These are phyloP conservation scores for Sminthurinus aureus DNA, from an alignment of 2,888 invertebrate genomes.

Conservation along the genomic window DNA sequence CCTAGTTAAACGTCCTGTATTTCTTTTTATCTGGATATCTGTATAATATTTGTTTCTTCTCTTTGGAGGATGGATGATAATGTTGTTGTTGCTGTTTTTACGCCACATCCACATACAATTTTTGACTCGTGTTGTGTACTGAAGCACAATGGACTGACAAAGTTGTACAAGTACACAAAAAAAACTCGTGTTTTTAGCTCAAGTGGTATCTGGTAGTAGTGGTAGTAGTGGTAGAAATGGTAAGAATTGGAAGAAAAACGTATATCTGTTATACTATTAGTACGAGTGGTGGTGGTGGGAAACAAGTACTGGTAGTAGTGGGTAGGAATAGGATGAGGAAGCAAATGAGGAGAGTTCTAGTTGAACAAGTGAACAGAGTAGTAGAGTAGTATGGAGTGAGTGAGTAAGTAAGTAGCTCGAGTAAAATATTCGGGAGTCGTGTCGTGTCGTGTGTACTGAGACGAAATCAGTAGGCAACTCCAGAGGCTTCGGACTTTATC, in stretches of 20 bases:
- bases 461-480: conserved; percentile 57
- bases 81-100: neutral
- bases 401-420: conserved; percentile 41
- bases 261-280: neutral
- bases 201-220: neutral
- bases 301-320: conserved; percentile 1
- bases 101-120: too few relatives aligned
- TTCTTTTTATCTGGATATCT: neutral
- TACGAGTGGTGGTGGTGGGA: neutral
- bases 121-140: conserved; percentile 10
- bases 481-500: conserved; percentile 56
- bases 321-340: conserved; percentile 15
- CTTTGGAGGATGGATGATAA: conserved; percentile 22
- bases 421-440: conserved; percentile 44
- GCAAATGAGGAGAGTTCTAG: conserved; percentile 32
- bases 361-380: conserved; percentile 37
- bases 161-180: conserved; percentile 18
- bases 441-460: conserved; percentile 49
- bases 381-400: conserved; percentile 21
- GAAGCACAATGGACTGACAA: conserved; percentile 37
- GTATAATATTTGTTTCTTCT: conserved; percentile 23
- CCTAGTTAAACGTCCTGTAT: neutral
- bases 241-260: neutral
- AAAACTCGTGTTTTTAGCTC: neutral
- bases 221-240: neutral